These are phyloP conservation scores for Dicerorhinus sumatrensis DNA, from an alignment of 2,113 vertebrate species.

Conservation along the genomic window DNA sequence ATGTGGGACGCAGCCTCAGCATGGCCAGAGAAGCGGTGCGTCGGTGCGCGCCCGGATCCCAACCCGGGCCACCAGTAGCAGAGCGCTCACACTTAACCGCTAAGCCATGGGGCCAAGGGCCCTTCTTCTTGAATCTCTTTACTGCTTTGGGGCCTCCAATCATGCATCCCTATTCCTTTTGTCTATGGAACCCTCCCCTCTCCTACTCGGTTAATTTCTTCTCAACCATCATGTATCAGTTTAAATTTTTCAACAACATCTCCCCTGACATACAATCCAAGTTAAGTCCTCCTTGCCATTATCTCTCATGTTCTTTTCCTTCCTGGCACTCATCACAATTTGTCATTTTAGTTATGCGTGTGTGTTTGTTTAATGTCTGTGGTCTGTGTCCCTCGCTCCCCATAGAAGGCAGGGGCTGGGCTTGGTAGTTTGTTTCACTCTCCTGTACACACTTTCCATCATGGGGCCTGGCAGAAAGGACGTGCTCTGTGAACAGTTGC, in stretches of 20 bases:
- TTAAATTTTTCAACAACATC: not conserved
- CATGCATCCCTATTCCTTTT: not conserved
- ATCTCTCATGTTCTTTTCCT: not conserved
- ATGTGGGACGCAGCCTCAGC: too few relatives aligned
- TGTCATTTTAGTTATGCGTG: not conserved
- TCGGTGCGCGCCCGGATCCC: too few relatives aligned
- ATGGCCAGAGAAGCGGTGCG: too few relatives aligned
- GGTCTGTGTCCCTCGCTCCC: accelerated
- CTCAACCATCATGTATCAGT: not conserved
- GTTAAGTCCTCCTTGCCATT: not conserved
- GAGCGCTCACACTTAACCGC: too few relatives aligned
- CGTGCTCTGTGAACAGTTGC: accelerated
- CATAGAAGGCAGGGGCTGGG: not conserved
- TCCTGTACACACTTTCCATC: accelerated
- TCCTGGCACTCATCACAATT: not conserved
- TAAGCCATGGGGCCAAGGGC: too few relatives aligned
- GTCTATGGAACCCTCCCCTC: not conserved
- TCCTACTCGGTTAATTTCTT: not conserved
- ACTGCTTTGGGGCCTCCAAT: not conserved
- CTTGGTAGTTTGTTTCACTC: not conserved
- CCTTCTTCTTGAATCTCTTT: not conserved
- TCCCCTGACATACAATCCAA: not conserved
- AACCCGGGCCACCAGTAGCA: too few relatives aligned
- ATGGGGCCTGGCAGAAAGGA: not conserved
- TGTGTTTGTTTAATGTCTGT: not conserved